Evolutionary conservation across 2,797 vertebrate species (phyloP), one percentile per base, ranked within the genome.

Genomic region (Aplochiton taeniatus): DNA sequence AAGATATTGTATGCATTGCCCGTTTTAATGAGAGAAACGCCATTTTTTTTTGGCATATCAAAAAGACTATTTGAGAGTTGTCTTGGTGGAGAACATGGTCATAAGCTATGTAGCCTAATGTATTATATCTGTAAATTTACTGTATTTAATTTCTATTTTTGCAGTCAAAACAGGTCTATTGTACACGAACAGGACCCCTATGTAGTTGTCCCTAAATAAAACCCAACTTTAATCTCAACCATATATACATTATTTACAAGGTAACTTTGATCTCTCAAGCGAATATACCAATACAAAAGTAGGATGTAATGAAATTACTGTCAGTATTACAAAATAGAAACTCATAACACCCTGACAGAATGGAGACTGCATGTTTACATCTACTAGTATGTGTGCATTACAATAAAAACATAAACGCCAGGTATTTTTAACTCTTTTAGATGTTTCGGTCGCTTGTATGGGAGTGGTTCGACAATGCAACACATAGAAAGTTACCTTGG

Each of bases 161-260:
- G 88, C 84, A 84, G 83, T 88, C 83, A 81, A 83, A 81, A 87
- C 78, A 83, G 75, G 76, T 77, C 62, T 79, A 82, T 85, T 81
- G 77, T 85, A 88, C 83, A 85, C 50, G 50, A 76, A 77, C 74
- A 70, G 76, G 79, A 74, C 78, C 77, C 80, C 82, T 78, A 86
- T 66, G 58, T 72, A 78, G 63, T 70, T 62, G 58, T 81, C 79
- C 76, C 81, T 78, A 85, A 86, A 88, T 72, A 89, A 90, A 91
- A 82, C 82, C 85, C 68, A 58, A 82, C 82, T 88, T 85, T 82
- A 81, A 83, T 85, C 82, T 89, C 79, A 80, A 86, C 82, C 71
- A 17, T 91, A 90, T 91, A 69, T 92, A 92, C 88, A 90, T 61
- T 91, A 92, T 93, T 90, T 93, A 93, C 91, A 92, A 79, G 85